phyloP scores from a whole-genome alignment of 2,113 vertebrate genomes.

The Syngnathus scovelli region DNA sequence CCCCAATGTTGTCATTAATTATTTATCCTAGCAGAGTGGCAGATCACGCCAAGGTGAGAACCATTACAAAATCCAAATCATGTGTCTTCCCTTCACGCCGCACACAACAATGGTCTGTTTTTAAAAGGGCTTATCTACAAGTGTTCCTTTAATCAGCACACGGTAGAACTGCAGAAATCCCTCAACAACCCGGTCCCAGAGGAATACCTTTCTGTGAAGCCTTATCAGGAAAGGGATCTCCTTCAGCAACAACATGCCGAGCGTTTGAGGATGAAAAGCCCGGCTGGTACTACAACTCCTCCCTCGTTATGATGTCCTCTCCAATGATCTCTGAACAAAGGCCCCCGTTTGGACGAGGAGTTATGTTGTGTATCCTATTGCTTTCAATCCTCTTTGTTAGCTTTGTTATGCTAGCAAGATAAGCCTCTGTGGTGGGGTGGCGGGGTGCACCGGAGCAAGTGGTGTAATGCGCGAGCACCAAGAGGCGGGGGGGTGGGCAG shows the following conservation, averaged over 20 bases:
- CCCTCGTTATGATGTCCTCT: conserved; percentile 56
- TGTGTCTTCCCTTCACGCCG: conserved; percentile 10
- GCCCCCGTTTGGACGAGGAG: conserved; percentile 57
- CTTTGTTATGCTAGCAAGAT: conserved; percentile 58
- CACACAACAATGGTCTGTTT: conserved; percentile 59
- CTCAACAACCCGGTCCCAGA: conserved; percentile 62
- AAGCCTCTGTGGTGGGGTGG: conserved; percentile 55
- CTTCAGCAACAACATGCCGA: conserved; percentile 41
- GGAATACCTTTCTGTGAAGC: conserved; percentile 65
- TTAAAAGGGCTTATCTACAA: conserved; percentile 67
- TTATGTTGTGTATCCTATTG: conserved; percentile 50
- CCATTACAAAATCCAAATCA: conserved; percentile 63
- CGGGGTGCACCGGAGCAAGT: conserved; percentile 48
- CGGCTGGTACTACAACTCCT: conserved; percentile 22
- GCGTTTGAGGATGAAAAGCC: conserved; percentile 60
- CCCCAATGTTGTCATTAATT: conserved; percentile 68
- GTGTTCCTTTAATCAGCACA: conserved; percentile 71
- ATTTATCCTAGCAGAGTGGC: conserved; percentile 69
- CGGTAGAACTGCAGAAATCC: conserved; percentile 58
- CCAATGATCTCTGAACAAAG: conserved; percentile 58
- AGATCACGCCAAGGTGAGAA: conserved; percentile 65
- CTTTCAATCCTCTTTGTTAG: conserved; percentile 49
- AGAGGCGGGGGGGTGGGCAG: conserved; percentile 3
- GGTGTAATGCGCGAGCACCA: conserved; percentile 43
- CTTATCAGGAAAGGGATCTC: conserved; percentile 69